Conservation (phyloP, 2,888 invertebrate genomes). For the Peribatodes rhomboidaria region DNA sequence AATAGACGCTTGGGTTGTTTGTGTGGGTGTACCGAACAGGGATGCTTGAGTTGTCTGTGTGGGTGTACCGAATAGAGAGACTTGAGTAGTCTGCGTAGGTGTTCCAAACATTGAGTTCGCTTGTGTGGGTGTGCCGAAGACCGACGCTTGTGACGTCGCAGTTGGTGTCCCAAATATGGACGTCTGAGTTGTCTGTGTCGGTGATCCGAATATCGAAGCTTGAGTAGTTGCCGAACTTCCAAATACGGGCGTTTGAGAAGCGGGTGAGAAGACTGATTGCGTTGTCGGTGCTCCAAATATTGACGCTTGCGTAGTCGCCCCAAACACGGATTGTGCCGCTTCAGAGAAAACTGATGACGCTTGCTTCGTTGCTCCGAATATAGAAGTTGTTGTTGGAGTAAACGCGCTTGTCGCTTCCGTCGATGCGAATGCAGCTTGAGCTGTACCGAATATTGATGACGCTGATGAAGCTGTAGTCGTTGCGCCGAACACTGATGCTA, state of each 20-base stretch:
- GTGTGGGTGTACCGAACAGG: conserved; percentile 52
- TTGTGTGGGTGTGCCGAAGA: conserved; percentile 48
- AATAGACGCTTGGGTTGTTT: conserved; percentile 49
- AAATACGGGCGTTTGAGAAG: conserved; percentile 46
- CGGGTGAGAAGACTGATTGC: conserved; percentile 40
- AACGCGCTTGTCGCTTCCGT: conserved; percentile 1
- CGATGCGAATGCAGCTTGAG: neutral
- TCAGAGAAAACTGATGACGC: conserved; percentile 51
- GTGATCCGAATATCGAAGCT: conserved; percentile 62
- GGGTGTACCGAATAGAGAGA: conserved; percentile 49
- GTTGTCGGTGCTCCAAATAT: conserved; percentile 46
- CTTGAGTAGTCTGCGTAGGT: conserved; percentile 48
- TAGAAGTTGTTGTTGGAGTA: conserved; percentile 31
- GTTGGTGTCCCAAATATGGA: conserved; percentile 58
- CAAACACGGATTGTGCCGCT: conserved; percentile 3
- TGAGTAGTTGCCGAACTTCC: conserved; percentile 48
- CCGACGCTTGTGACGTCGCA: conserved; percentile 50
- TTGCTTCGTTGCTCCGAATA: conserved; percentile 34
- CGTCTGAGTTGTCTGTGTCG: conserved; percentile 51
- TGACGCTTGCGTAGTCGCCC: conserved; percentile 53
- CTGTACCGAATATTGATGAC: conserved; percentile 49
- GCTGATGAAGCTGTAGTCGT: conserved; percentile 20
- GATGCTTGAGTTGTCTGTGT: conserved; percentile 48
- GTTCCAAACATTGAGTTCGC: conserved; percentile 50
- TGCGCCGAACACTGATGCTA: conserved; percentile 16